Base-by-base conservation (phyloP, 2,797 vertebrate genomes). In the Myripristis jacobus region DNA sequence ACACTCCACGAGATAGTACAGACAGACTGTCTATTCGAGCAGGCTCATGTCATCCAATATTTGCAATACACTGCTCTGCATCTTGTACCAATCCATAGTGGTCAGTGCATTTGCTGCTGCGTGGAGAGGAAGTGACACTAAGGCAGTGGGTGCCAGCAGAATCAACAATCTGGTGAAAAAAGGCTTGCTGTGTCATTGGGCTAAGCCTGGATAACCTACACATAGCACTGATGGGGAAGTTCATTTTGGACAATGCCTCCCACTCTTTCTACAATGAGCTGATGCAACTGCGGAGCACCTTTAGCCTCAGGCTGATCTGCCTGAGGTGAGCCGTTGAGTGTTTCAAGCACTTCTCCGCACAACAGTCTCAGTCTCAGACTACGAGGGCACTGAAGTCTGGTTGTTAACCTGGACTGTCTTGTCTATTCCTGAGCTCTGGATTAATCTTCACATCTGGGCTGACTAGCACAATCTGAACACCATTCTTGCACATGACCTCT, bases 161-260 rank as follows among this genome's bases (percentile, higher is more conserved):
- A 76, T 79, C 65, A 77, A 80, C 65, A 87, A 81, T 72, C 25
- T 67, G 73, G 66, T 70, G 11, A 46, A 51, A 50, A 55, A 27
- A 66, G 53, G 8, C 63, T 55, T 57, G 66, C 68, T 71, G 64
- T 89, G 84, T 87, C 80, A 84, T 53, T 74, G 55, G 65, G 38
- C 62, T 70, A 43, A 81, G 72, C 79, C 69, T 86, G 77, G 65
- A 82, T 68, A 38, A 51, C 77, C 82, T 72, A 62, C 64, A 80
- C 86, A 79, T 79, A 78, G 53, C 2, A 71, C 50, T 51, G 73
- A 54, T 69, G 43, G 59, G 52, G 36, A 85, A 59, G 77, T 85
- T 65, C 47, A 22, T 83, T 81, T 84, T 71, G 79, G 77, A 86
- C 81, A 70, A 62, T 68, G 64, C 73, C 78, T 56, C 85, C 88